Conservation (phyloP, 2,888 invertebrate genomes). For the Plebejus argus region DNA sequence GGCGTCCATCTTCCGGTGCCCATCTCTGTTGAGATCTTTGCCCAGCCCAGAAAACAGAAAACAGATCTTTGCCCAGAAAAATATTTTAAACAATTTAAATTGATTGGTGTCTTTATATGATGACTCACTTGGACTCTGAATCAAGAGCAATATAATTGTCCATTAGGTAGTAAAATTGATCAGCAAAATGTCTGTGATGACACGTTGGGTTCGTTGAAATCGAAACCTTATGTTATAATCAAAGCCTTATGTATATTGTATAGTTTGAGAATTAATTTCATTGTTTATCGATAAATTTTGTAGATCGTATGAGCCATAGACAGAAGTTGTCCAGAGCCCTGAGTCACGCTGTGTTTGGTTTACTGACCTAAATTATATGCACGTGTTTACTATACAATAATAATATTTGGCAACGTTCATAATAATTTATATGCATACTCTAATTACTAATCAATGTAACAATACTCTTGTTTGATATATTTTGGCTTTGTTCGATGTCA, state of each 20-base stretch:
- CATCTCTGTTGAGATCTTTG: too few relatives aligned
- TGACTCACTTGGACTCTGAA: background rate
- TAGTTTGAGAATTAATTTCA: background rate
- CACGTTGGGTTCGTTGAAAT: background rate
- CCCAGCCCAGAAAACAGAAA: too few relatives aligned
- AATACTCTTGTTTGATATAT: background rate
- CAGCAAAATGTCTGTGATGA: background rate
- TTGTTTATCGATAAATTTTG: constrained; percentile 14
- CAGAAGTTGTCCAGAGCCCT: constrained; percentile 25
- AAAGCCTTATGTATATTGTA: too few relatives aligned
- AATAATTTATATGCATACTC: background rate
- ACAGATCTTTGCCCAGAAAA: too few relatives aligned
- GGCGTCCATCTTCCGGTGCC: too few relatives aligned
- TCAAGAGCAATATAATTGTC: background rate
- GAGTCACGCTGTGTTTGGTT: constrained; percentile 27
- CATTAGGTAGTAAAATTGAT: constrained; percentile 1
- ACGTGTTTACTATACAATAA: constrained; percentile 25
- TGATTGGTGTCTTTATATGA: background rate
- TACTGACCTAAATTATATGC: constrained; percentile 21
- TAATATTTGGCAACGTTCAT: constrained; percentile 20
- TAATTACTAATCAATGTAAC: background rate
- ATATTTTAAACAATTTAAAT: background rate
- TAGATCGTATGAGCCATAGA: background rate
- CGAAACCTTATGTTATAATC: background rate
- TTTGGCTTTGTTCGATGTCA: background rate